phyloP scores from a whole-genome alignment of 2,113 vertebrate species.

The Mustelus asterias region DNA sequence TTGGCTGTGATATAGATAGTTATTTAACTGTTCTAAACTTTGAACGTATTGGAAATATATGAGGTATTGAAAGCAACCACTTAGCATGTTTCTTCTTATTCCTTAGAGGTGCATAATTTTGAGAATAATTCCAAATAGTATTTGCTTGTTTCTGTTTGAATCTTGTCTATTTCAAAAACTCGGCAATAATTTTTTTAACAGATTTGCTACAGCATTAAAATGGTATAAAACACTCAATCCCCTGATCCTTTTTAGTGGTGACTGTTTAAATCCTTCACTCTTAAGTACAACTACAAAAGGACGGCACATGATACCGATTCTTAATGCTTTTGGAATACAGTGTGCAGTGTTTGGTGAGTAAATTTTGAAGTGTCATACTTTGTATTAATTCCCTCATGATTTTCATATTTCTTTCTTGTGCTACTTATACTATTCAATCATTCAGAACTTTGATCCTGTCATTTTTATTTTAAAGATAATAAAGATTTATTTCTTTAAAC shows the following conservation, averaged over 20 bases:
- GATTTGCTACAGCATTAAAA: slow-evolving; percentile 45
- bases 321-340: slow-evolving; percentile 47
- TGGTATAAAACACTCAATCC: slow-evolving; percentile 42
- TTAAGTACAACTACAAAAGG: slow-evolving; percentile 46
- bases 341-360: slow-evolving; percentile 48
- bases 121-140: neutral
- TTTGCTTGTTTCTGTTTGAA: neutral
- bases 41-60: neutral
- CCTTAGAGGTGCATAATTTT: neutral
- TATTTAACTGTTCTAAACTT: neutral
- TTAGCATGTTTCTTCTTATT: neutral
- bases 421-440: slow-evolving; percentile 24
- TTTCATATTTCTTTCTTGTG: neutral
- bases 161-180: neutral
- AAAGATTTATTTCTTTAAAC: neutral
- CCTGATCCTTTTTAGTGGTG: slow-evolving; percentile 47
- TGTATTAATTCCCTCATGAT: neutral
- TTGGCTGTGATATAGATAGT: neutral
- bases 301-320: slow-evolving; percentile 46
- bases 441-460: neutral
- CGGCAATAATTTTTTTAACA: slow-evolving; percentile 26
- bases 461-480: neutral
- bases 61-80: neutral
- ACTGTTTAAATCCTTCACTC: slow-evolving; percentile 47
- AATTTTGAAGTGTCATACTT: slow-evolving; percentile 20